A percentile compares a stretch with the other conserved stretches of the same genome.
Evolutionary conservation across 2,797 vertebrate genomes (phyloP).

Genomic region (Helarctos malayanus): DNA sequence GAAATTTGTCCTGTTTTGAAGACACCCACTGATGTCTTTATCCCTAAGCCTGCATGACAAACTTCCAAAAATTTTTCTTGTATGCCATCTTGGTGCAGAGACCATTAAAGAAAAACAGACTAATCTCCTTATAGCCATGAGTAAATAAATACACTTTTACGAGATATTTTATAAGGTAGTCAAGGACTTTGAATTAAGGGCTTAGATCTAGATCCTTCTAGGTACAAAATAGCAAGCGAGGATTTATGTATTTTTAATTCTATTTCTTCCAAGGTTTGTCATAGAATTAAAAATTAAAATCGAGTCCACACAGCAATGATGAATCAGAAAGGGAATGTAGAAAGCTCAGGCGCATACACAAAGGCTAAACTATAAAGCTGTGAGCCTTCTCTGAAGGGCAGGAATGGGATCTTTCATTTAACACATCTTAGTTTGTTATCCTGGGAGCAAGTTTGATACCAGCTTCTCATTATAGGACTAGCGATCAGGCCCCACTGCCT

Average conservation of each 20-base stretch:
- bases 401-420: constrained; percentile 73
- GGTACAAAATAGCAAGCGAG: constrained; percentile 50
- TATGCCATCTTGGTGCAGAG: constrained; percentile 43
- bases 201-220: constrained; percentile 45
- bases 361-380: constrained; percentile 28
- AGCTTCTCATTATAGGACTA: constrained; percentile 59
- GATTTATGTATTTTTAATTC: constrained; percentile 63
- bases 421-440: constrained; percentile 72
- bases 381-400: constrained; percentile 40
- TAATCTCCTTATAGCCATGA: constrained; percentile 65
- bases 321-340: constrained; percentile 45
- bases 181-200: constrained; percentile 67
- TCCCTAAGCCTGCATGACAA: neutral
- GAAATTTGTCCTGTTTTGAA: constrained; percentile 21
- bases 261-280: constrained; percentile 52
- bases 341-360: neutral
- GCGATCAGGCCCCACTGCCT: neutral
- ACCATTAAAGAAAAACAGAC: constrained; percentile 72
- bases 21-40: neutral
- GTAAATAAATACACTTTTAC: constrained; percentile 78
- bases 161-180: constrained; percentile 75
- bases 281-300: constrained; percentile 61
- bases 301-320: constrained; percentile 14
- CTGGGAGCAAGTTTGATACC: constrained; percentile 59
- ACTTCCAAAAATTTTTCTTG: constrained; percentile 56